phyloP scores from a whole-genome alignment of 2,888 invertebrate genomes.

The Notocelia uddmanniana region DNA sequence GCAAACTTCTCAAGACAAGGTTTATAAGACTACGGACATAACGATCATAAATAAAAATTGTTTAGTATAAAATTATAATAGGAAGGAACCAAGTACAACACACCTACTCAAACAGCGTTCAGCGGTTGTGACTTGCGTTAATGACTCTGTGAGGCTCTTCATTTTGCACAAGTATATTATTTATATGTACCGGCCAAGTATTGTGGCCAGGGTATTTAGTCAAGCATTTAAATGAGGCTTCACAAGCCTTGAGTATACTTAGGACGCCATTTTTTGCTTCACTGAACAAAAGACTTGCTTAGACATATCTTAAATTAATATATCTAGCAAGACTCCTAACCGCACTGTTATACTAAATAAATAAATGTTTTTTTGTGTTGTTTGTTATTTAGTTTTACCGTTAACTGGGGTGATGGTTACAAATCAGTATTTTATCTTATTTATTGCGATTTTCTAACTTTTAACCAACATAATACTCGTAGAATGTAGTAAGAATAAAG shows the following conservation, averaged over 20 bases:
- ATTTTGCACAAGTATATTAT: conserved; percentile 34
- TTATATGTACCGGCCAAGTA: conserved; percentile 18
- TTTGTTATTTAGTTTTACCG: neutral
- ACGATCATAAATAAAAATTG: no score
- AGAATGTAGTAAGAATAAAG: no score
- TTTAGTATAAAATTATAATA: neutral
- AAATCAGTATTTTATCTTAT: no score
- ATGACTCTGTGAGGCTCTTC: conserved; percentile 36
- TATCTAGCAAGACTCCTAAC: neutral
- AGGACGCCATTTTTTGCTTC: neutral
- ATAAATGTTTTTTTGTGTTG: no score
- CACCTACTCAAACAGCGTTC: conserved; percentile 36
- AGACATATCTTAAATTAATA: neutral
- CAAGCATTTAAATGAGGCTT: conserved; percentile 6
- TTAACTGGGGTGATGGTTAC: neutral
- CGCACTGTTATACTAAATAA: neutral
- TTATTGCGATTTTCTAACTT: no score
- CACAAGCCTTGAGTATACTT: neutral
- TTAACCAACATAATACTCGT: no score
- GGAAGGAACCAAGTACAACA: conserved; percentile 7
- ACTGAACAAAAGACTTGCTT: neutral
- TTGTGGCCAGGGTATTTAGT: neutral
- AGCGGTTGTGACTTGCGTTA: conserved; percentile 41
- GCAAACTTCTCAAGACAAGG: no score
- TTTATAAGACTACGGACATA: no score